Evolutionary conservation across 2,113 vertebrate genomes (phyloP).

Genomic region (Boulengeromyrus knoepffleri): DNA sequence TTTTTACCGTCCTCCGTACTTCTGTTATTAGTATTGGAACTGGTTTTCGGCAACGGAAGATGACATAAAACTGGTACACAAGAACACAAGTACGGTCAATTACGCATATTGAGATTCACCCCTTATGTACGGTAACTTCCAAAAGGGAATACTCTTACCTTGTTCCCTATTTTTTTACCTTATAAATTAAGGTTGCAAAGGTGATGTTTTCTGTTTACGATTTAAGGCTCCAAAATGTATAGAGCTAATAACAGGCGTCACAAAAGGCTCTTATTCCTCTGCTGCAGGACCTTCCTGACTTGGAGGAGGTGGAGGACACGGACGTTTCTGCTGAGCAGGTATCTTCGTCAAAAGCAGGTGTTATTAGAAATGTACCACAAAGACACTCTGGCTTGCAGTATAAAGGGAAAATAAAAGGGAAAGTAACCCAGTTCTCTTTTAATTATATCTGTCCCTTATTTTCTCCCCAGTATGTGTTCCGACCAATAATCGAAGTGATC

Average conservation of each 20-base stretch:
- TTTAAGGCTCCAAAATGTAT: neutral
- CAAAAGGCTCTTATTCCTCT: conserved; percentile 9
- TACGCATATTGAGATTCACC: too few relatives aligned
- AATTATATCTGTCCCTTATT: neutral
- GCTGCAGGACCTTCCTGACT: conserved; percentile 78
- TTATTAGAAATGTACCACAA: neutral
- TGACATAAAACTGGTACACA: too few relatives aligned
- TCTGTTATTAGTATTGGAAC: too few relatives aligned
- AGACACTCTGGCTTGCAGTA: neutral
- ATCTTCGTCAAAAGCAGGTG: neutral
- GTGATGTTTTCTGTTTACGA: neutral
- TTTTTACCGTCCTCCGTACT: too few relatives aligned
- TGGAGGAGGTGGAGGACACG: conserved; percentile 64
- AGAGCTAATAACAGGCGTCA: neutral
- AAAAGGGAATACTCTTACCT: neutral
- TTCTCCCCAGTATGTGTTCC: conserved; percentile 37
- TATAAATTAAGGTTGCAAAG: neutral
- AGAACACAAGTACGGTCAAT: too few relatives aligned
- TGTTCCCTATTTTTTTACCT: neutral
- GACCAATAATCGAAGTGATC: conserved; percentile 69
- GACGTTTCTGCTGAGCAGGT: conserved; percentile 36
- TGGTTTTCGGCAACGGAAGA: too few relatives aligned
- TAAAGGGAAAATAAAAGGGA: neutral
- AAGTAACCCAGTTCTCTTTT: neutral
- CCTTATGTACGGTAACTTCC: neutral